Evolutionary conservation across 2,888 invertebrate species (phyloP).

Genomic region (Morinoia aosen): DNA sequence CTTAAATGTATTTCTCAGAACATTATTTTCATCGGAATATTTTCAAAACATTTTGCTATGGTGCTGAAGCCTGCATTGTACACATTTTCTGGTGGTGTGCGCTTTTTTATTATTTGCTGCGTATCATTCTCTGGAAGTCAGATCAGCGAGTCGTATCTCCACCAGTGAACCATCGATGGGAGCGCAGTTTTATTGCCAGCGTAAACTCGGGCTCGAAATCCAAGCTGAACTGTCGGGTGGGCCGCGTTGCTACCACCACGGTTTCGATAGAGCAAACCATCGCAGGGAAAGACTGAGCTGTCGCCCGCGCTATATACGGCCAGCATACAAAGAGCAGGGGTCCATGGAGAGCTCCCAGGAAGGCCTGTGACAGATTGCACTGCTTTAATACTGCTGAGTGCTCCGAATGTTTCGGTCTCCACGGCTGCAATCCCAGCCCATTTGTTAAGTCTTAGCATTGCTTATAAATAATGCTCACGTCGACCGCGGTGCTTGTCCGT

Average conservation of each 20-base stretch:
- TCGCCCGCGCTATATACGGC: neutral
- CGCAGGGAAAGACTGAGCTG: neutral
- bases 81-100: neutral
- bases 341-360: conserved; percentile 4
- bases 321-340: conserved; percentile 1
- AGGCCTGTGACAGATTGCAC: conserved; percentile 12
- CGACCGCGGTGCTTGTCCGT: conserved; percentile 12
- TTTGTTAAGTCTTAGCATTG: conserved; percentile 17
- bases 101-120: neutral
- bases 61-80: no score
- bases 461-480: conserved; percentile 17
- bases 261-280: neutral
- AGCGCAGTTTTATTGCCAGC: neutral
- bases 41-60: no score
- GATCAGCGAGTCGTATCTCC: neutral
- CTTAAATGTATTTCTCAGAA: no score
- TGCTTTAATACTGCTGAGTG: conserved; percentile 17
- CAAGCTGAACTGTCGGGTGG: neutral
- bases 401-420: neutral
- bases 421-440: conserved; percentile 12
- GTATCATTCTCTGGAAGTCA: neutral
- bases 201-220: neutral
- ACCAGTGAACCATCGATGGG: neutral
- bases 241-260: neutral
- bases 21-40: no score